phyloP scores from a whole-genome alignment of 53 echinoderm and acorn worm genomes.

The Luidia sarsii region DNA sequence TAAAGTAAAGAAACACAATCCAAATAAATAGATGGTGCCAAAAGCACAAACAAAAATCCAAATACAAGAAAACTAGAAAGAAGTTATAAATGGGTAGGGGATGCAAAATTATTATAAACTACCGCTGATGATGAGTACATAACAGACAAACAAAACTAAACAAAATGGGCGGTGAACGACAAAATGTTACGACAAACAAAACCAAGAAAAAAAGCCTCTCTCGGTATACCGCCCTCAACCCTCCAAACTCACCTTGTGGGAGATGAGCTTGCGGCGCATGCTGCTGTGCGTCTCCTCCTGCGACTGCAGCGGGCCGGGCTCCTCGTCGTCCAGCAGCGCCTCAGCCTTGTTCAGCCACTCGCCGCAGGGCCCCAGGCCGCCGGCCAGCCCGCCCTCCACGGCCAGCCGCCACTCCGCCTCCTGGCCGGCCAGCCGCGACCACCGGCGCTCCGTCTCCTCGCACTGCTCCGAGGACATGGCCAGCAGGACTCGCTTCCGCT shows the following conservation, averaged over 20 bases:
- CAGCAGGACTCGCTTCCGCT: slow-evolving; percentile 73
- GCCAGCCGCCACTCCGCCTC: slow-evolving; percentile 80
- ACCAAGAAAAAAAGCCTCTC: too few relatives aligned
- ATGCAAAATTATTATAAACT: too few relatives aligned
- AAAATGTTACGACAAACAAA: too few relatives aligned
- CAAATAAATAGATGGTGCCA: too few relatives aligned
- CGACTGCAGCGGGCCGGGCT: slow-evolving; percentile 71
- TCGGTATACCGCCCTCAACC: too few relatives aligned
- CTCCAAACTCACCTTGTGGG: slow-evolving; percentile 68
- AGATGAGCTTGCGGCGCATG: slow-evolving; percentile 76
- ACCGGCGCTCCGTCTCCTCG: slow-evolving; percentile 68
- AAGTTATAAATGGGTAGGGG: too few relatives aligned
- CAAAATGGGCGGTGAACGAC: too few relatives aligned
- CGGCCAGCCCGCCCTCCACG: slow-evolving; percentile 80
- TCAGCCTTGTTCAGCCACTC: slow-evolving; percentile 92
- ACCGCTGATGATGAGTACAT: too few relatives aligned
- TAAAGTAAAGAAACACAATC: too few relatives aligned
- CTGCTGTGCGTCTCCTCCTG: slow-evolving; percentile 92
- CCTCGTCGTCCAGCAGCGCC: slow-evolving; percentile 65
- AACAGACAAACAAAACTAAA: too few relatives aligned
- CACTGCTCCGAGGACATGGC: slow-evolving; percentile 77
- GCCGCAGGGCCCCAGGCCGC: slow-evolving; percentile 65
- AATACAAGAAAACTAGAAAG: too few relatives aligned
- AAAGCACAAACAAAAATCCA: too few relatives aligned
- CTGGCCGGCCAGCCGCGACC: slow-evolving; percentile 68